Conservation (phyloP, 2,888 invertebrate genomes). For the Agrilus mali region DNA sequence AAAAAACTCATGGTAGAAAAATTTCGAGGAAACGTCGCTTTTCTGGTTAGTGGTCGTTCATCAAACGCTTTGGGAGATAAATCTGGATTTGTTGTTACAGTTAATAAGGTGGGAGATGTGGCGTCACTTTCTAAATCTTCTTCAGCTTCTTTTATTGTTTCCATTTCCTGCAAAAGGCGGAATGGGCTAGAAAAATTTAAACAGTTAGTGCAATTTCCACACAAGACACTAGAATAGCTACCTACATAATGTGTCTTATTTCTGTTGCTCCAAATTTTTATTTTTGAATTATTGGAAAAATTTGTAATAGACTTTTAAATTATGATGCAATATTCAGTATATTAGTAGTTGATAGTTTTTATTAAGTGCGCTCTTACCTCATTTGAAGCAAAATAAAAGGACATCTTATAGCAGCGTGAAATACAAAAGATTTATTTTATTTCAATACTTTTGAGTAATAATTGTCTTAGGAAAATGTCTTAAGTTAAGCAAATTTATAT, state of each 20-base stretch:
- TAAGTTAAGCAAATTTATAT: too few species aligned
- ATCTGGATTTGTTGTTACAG: conserved; percentile 27
- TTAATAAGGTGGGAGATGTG: conserved; percentile 23
- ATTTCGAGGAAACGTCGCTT: conserved; percentile 31
- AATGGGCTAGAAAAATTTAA: too few species aligned
- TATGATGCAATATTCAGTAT: background rate
- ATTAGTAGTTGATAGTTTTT: background rate
- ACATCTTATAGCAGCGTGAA: conserved; percentile 30
- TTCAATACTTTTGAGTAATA: too few species aligned
- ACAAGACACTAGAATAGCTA: too few species aligned
- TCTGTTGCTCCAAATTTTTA: too few species aligned
- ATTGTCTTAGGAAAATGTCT: too few species aligned
- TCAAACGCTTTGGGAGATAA: conserved; percentile 22
- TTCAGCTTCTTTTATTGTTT: conserved; percentile 53
- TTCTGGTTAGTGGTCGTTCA: conserved; percentile 22
- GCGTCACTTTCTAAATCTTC: conserved; percentile 45
- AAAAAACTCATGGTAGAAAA: conserved; percentile 32
- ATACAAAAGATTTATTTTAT: conserved; percentile 9
- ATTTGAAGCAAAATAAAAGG: conserved; percentile 32
- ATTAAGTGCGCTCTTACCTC: conserved; percentile 25
- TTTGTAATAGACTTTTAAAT: too few species aligned
- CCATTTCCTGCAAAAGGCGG: conserved; percentile 45
- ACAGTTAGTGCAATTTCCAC: too few species aligned
- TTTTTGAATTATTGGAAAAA: too few species aligned
- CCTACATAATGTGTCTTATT: too few species aligned